These are phyloP conservation scores for Lepisosteus osseus DNA, from an alignment of 2,113 vertebrate genomes.

Conservation along the genomic window DNA sequence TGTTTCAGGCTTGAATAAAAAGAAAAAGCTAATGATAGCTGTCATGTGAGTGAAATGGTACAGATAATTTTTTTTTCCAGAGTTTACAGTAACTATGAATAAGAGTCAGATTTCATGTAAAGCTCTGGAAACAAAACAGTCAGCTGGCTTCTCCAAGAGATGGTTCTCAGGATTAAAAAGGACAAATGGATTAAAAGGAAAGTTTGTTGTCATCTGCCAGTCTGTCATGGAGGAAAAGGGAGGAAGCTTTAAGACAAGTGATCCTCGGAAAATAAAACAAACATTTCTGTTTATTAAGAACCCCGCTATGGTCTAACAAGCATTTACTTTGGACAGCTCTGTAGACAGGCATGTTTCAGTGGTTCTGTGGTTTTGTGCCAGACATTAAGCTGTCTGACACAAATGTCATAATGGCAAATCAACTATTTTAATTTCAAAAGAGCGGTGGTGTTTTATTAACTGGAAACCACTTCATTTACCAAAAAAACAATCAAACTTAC, in stretches of 20 bases:
- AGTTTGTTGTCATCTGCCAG: conserved; percentile 5
- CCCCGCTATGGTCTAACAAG: neutral
- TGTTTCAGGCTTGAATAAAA: too few species aligned
- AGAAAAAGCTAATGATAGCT: too few species aligned
- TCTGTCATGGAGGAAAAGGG: conserved; percentile 1
- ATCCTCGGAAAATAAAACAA: conserved; percentile 11
- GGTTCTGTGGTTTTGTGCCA: neutral
- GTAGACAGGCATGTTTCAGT: neutral
- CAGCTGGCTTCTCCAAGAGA: neutral
- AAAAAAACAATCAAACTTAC: too few species aligned
- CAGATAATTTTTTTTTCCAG: too few species aligned
- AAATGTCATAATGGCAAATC: neutral
- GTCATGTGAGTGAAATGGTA: too few species aligned
- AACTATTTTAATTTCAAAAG: conserved; percentile 8
- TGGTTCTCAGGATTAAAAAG: neutral
- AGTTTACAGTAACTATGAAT: too few species aligned
- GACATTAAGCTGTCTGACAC: conserved; percentile 8
- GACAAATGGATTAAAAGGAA: conserved; percentile 8
- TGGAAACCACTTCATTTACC: neutral
- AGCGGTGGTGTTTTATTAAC: conserved; percentile 16
- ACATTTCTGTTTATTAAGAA: neutral
- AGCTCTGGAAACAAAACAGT: neutral
- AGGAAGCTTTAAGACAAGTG: conserved; percentile 8
- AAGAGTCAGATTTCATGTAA: neutral
- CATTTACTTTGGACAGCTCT: neutral